phyloP scores from a whole-genome alignment of 2,797 vertebrate species.

The Darevskia mixta region DNA sequence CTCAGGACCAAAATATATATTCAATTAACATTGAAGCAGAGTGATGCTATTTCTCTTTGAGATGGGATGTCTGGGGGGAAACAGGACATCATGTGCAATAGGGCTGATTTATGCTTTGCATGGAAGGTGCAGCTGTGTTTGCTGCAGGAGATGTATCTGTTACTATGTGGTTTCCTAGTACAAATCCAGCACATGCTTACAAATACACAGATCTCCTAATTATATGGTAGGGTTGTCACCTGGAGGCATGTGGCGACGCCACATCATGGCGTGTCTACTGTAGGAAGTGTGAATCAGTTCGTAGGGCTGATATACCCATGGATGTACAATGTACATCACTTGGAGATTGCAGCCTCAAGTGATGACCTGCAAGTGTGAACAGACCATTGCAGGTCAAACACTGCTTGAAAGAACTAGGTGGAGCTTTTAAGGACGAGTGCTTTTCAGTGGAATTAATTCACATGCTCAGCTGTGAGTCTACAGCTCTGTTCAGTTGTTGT shows the following conservation, averaged over 20 bases:
- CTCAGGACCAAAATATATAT: background rate
- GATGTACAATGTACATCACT: too few relatives aligned
- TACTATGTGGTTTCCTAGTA: background rate
- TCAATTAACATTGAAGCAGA: background rate
- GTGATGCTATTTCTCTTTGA: background rate
- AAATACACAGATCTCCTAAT: too few relatives aligned
- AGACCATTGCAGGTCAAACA: background rate
- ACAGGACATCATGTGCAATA: background rate
- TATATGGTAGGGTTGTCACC: too few relatives aligned
- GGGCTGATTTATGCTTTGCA: background rate
- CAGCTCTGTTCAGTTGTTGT: background rate
- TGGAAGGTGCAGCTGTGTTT: background rate
- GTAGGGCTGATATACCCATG: too few relatives aligned
- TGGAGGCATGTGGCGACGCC: too few relatives aligned
- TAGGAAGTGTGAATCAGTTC: background rate
- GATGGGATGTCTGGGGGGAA: background rate
- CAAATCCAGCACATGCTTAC: too few relatives aligned
- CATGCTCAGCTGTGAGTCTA: too few relatives aligned
- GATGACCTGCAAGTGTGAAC: background rate
- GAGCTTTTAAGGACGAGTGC: background rate
- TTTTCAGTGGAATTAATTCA: background rate
- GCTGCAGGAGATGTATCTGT: background rate
- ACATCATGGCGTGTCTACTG: background rate
- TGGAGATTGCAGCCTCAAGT: background rate
- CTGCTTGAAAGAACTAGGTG: background rate